Evolutionary conservation across 2,113 vertebrate genomes (phyloP).

Genomic region (Macquaria australasica): DNA sequence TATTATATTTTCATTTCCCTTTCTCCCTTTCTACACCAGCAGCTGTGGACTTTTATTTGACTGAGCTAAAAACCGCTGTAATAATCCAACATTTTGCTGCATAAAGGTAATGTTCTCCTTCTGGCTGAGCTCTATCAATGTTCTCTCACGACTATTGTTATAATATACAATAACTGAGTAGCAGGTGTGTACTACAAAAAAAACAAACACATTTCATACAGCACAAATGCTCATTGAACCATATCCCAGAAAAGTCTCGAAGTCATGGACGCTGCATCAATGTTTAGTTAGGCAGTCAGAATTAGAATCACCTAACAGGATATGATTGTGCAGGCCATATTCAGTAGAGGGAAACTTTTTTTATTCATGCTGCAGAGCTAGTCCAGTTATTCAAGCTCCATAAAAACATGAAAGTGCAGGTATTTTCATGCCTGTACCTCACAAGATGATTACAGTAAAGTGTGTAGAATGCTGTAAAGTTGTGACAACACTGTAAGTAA

Average conservation of each 20-base stretch:
- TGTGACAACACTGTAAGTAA: slow-evolving; percentile 32
- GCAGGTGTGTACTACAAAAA: slow-evolving; percentile 59
- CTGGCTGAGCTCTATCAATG: slow-evolving; percentile 61
- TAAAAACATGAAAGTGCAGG: slow-evolving; percentile 12
- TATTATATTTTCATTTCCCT: slow-evolving; percentile 78
- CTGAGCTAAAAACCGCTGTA: slow-evolving; percentile 60
- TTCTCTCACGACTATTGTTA: slow-evolving; percentile 47
- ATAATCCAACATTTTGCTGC: slow-evolving; percentile 66
- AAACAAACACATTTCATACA: slow-evolving; percentile 9
- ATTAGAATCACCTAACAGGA: slow-evolving; percentile 16
- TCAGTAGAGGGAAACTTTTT: slow-evolving; percentile 12
- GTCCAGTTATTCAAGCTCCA: not conserved
- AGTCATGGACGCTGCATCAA: slow-evolving; percentile 9
- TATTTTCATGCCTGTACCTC: not conserved
- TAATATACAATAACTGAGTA: slow-evolving; percentile 61
- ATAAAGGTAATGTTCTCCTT: slow-evolving; percentile 63
- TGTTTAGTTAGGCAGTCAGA: slow-evolving; percentile 2
- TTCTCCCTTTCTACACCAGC: slow-evolving; percentile 51
- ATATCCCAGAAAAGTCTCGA: not conserved
- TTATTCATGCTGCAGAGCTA: not conserved
- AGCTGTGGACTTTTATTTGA: slow-evolving; percentile 78
- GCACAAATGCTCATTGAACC: slow-evolving; percentile 23
- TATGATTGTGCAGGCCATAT: not conserved
- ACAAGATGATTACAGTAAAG: slow-evolving; percentile 29
- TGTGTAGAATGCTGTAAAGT: slow-evolving; percentile 24